Evolutionary conservation across 23 tunicate genomes (phyloP), one percentile per base, ranked within the genome.

Genomic region (Halocynthia aurantium): DNA sequence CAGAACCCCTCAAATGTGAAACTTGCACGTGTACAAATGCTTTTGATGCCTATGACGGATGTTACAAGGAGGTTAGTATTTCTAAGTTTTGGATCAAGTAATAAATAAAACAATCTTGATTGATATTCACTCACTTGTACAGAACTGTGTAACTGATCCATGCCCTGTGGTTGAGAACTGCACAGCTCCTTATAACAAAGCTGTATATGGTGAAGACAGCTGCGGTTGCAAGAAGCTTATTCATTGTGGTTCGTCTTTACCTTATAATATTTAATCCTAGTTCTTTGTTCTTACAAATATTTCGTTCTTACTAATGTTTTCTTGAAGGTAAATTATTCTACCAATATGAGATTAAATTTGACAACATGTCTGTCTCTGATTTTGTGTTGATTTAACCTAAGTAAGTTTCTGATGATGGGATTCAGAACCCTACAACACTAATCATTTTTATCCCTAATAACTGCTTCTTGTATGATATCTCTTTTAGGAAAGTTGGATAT

Each of bases 201-300:
- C 82, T 40, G 73, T 76, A 10, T 77, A 80, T 50, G 72, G 82
- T 68, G 77, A 63, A 56, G 72, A 70, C 57, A 70, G 57, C 13
- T 84, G 87, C 49, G 87, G 87, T 54, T 84, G 87, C 75, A 65
- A 53, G n/a, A 70, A 76, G 52, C 87, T 84, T 8, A 65, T 84
- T 22, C 57, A 60, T 19, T 84, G 87, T 52, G 76, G 87, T 84
- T 68, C 50, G 81, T 65, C 52, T 67, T 20, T 4, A 31, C 44
- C 4, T 31, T 4, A 31, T 31, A 31, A 31, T 31, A 31, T 31
- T 31, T 31, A 31, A 31, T 31, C 44, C 44, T 31, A 31, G 2
- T 4, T 31, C 44, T 31, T 31, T 0, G 44, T 31, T 31, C 44
- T 31, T n/a, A n/a, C n/a, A n/a, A 4, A 31, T 31, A 4, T 31